A percentile compares a stretch with the other conserved stretches of the same genome.
Conservation (phyloP, 2,888 invertebrate genomes). For the Lapara coniferarum region DNA sequence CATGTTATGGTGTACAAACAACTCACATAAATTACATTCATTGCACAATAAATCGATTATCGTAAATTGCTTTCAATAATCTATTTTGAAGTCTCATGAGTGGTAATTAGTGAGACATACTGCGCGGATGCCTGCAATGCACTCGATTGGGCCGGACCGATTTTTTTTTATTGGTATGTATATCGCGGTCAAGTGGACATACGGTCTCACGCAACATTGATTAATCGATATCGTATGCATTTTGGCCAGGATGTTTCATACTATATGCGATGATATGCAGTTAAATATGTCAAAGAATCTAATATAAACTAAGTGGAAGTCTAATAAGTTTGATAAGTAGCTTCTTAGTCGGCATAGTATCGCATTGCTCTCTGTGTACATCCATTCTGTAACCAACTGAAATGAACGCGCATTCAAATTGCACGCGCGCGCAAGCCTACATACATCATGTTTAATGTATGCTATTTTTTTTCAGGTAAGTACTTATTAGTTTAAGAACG, state of each 20-base stretch:
- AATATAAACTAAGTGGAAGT: too few species aligned
- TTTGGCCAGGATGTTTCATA: background rate
- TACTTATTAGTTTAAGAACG: constrained; percentile 17
- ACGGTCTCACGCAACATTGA: constrained; percentile 46
- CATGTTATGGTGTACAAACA: background rate
- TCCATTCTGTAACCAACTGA: background rate
- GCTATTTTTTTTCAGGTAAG: constrained; percentile 42
- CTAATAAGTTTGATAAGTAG: background rate
- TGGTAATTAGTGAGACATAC: constrained; percentile 38
- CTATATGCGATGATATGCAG: background rate
- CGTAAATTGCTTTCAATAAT: constrained; percentile 9
- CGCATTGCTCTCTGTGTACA: constrained; percentile 4
- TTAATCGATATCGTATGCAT: constrained; percentile 48
- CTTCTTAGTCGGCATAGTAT: background rate
- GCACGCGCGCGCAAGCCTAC: constrained; percentile 23
- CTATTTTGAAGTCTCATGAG: constrained; percentile 24
- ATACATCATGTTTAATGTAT: constrained; percentile 46
- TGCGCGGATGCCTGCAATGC: constrained; percentile 34
- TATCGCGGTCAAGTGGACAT: constrained; percentile 57
- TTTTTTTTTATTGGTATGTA: constrained; percentile 46
- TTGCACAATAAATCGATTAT: constrained; percentile 11
- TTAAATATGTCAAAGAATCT: background rate
- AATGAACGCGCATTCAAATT: constrained; percentile 37
- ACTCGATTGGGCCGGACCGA: constrained; percentile 45
- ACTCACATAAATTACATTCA: background rate